Evolutionary conservation across 1,140 invertebrate species (phyloP).

Genomic region (Parapsyche elsis): DNA sequence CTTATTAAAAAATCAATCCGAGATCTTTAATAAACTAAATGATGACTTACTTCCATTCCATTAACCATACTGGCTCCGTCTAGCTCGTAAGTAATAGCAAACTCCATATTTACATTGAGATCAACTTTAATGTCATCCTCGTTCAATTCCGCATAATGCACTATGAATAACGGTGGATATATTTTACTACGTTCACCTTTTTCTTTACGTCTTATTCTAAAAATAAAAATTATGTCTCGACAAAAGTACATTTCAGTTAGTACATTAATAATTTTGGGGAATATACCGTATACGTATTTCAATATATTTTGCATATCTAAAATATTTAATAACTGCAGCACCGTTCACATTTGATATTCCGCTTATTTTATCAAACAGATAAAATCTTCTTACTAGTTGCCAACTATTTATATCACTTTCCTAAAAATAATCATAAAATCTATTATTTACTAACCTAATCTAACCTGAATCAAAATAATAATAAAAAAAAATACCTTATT

Average conservation of each 20-base stretch:
- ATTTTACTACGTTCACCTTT: conserved; percentile 68
- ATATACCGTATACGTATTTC: conserved; percentile 57
- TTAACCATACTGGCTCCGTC: conserved; percentile 63
- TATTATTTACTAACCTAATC: conserved; percentile 24
- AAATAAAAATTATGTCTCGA: conserved; percentile 41
- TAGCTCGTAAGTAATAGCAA: conserved; percentile 71
- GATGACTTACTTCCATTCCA: conserved; percentile 67
- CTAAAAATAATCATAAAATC: conserved; percentile 57
- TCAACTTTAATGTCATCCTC: conserved; percentile 64
- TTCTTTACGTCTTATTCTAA: conserved; percentile 66
- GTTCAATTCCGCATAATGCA: conserved; percentile 69
- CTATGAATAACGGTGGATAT: conserved; percentile 69
- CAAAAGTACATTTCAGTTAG: not conserved
- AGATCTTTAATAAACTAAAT: too few species aligned
- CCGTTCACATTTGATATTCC: conserved; percentile 60
- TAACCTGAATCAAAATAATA: conserved; percentile 4
- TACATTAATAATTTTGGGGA: not conserved
- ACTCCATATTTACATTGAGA: conserved; percentile 65
- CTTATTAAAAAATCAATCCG: conserved; percentile 36
- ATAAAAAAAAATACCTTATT: conserved; percentile 55
- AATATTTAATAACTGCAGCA: conserved; percentile 59
- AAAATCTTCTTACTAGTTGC: conserved; percentile 73
- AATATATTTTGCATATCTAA: conserved; percentile 63
- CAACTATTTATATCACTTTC: conserved; percentile 66
- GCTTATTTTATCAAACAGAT: conserved; percentile 72